phyloP scores from a whole-genome alignment of 2,888 invertebrate species.

The Temnothorax rugatulus region DNA sequence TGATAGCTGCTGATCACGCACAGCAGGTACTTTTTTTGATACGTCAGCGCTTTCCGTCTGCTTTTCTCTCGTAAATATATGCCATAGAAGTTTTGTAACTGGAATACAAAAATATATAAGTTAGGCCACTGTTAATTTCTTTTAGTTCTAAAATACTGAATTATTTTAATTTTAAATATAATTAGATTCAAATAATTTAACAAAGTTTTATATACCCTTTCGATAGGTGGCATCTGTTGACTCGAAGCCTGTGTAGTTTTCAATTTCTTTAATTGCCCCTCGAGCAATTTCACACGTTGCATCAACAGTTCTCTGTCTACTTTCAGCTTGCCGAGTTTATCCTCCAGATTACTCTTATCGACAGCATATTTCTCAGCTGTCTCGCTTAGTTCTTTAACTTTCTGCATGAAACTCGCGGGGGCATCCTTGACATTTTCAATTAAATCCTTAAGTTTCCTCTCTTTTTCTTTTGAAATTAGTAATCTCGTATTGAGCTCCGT shows the following conservation, averaged over 20 bases:
- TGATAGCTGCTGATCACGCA: conserved; percentile 89
- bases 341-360: conserved; percentile 78
- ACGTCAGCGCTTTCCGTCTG: conserved; percentile 94
- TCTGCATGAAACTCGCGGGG: conserved; percentile 83
- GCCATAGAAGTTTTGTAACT: conserved; percentile 89
- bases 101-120: not conserved
- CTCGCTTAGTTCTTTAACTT: conserved; percentile 81
- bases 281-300: conserved; percentile 74
- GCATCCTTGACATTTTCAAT: conserved; percentile 76
- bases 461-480: conserved; percentile 80
- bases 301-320: conserved; percentile 79
- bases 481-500: conserved; percentile 88
- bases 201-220: conserved; percentile 61
- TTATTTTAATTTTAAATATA: not conserved
- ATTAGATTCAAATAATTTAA: conserved; percentile 23
- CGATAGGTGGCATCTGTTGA: conserved; percentile 14
- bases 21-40: conserved; percentile 96
- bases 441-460: conserved; percentile 82
- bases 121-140: not conserved
- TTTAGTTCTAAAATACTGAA: not conserved
- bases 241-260: conserved; percentile 27
- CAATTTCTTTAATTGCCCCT: conserved; percentile 70
- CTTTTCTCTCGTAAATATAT: conserved; percentile 94
- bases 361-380: conserved; percentile 73
- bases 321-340: conserved; percentile 76